Evolutionary conservation across 1,140 invertebrate species (phyloP).

Genomic region (Zaprionus lachaisei): DNA sequence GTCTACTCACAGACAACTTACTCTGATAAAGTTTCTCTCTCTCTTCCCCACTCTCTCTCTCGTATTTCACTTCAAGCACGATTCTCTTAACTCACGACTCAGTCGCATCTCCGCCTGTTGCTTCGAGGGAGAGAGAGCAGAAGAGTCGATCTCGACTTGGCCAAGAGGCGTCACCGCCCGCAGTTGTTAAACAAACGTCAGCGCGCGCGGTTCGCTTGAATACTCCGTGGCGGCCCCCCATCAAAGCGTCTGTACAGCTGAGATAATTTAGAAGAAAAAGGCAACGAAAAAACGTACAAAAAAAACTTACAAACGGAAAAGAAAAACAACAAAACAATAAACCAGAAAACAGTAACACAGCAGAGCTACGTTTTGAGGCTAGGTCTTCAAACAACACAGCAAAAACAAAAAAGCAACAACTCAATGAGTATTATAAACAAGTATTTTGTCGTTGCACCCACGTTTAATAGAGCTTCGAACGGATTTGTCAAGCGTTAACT

Average conservation of each 20-base stretch:
- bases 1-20: background rate
- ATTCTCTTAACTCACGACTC: background rate
- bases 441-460: conserved; percentile 48
- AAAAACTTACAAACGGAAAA: conserved; percentile 2
- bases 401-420: background rate
- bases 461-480: conserved; percentile 28
- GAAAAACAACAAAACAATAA: conserved; percentile 30
- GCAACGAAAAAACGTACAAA: conserved; percentile 6
- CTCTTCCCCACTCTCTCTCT: background rate
- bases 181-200: conserved; percentile 74
- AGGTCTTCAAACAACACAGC: conserved; percentile 21
- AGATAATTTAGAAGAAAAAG: conserved; percentile 16
- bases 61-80: background rate
- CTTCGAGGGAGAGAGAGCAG: background rate
- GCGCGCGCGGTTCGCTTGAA: conserved; percentile 52
- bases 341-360: conserved; percentile 28
- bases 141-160: conserved; percentile 13
- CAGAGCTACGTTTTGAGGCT: conserved; percentile 22
- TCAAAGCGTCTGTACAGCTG: conserved; percentile 37
- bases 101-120: conserved; percentile 31
- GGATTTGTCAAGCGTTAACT: conserved; percentile 31
- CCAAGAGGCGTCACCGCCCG: conserved; percentile 39
- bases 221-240: conserved; percentile 1
- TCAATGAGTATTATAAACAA: conserved; percentile 27
- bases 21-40: fast-evolving